These are phyloP conservation scores for Lagorchestes hirsutus DNA, from an alignment of 2,797 vertebrate species.

Conservation along the genomic window DNA sequence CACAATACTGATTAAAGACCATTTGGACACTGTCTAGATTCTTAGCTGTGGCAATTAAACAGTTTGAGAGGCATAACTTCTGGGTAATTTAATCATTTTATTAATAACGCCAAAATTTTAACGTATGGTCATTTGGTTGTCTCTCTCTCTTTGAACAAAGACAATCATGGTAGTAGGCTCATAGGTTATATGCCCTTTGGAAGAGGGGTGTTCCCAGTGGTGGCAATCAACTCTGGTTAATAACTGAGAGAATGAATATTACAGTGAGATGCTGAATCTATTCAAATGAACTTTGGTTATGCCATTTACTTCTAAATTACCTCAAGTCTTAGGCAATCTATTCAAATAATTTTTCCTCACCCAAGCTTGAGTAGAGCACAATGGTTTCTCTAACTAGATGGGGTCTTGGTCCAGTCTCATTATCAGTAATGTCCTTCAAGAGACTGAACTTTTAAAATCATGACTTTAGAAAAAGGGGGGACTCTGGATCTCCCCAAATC, in stretches of 20 bases:
- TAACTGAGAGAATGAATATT: neutral
- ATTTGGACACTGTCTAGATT: neutral
- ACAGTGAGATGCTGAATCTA: too few relatives aligned
- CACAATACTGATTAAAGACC: neutral
- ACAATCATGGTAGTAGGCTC: neutral
- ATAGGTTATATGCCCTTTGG: neutral
- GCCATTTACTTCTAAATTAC: neutral
- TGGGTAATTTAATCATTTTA: neutral
- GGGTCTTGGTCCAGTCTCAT: neutral
- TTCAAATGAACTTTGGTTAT: neutral
- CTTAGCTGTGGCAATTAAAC: neutral
- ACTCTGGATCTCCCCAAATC: neutral
- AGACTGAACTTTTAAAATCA: neutral
- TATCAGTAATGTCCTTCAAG: neutral
- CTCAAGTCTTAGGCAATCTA: neutral
- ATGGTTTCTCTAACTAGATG: neutral
- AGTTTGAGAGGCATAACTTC: neutral
- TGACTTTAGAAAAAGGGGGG: neutral
- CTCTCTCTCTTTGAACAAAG: neutral
- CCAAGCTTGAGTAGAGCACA: neutral
- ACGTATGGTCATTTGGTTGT: neutral
- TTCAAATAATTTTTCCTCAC: neutral
- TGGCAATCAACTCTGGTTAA: neutral
- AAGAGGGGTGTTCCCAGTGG: neutral
- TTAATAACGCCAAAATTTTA: neutral